These are phyloP conservation scores for Acronicta leporina DNA, from an alignment of 2,888 invertebrate species.

Conservation along the genomic window DNA sequence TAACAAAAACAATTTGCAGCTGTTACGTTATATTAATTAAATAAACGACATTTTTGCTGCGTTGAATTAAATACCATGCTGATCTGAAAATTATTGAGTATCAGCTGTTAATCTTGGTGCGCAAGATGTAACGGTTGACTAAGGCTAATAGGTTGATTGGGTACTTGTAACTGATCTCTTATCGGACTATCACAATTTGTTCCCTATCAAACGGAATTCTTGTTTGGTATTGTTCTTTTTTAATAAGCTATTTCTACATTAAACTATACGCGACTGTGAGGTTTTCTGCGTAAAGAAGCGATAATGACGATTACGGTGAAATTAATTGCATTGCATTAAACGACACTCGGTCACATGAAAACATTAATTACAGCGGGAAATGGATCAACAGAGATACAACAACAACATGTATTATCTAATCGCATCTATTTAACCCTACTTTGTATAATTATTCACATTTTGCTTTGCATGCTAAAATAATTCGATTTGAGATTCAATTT, in stretches of 20 bases:
- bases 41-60: constrained; percentile 52
- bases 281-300: constrained; percentile 34
- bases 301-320: constrained; percentile 29
- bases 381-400: constrained; percentile 57
- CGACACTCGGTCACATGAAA: constrained; percentile 47
- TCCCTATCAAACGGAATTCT: constrained; percentile 26
- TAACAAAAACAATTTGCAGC: constrained; percentile 54
- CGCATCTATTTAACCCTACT: constrained; percentile 54
- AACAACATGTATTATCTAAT: constrained; percentile 53
- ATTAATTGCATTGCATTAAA: constrained; percentile 53
- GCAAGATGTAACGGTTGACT: constrained; percentile 25
- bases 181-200: constrained; percentile 37
- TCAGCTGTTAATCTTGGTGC: constrained; percentile 51
- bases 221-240: constrained; percentile 28
- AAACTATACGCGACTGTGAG: constrained; percentile 6
- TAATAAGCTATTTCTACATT: constrained; percentile 12
- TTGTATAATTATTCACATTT: constrained; percentile 53
- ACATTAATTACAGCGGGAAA: constrained; percentile 54
- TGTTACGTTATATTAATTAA: constrained; percentile 55
- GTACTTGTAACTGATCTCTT: constrained; percentile 23
- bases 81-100: constrained; percentile 46
- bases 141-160: constrained; percentile 19
- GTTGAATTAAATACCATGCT: constrained; percentile 49
- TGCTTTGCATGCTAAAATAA: constrained; percentile 51
- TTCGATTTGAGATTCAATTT: constrained; percentile 25